Evolutionary conservation across 2,797 vertebrate genomes (phyloP).

Genomic region (Scolopax rusticola): DNA sequence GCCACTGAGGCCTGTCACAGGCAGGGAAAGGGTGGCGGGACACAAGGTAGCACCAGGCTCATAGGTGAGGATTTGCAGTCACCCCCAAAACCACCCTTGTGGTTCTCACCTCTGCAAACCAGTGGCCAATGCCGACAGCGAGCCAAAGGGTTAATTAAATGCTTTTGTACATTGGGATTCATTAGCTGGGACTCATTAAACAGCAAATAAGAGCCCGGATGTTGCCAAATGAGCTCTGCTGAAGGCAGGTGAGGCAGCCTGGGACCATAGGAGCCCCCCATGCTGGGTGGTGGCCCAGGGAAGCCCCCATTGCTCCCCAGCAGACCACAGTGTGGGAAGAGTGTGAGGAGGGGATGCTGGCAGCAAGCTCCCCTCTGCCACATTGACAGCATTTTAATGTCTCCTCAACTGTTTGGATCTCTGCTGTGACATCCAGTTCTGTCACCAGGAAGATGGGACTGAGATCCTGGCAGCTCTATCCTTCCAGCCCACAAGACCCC

Average conservation of each 20-base stretch:
- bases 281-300: not conserved
- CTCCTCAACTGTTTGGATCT: not conserved
- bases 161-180: not conserved
- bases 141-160: not conserved
- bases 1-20: rapidly evolving
- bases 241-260: not conserved
- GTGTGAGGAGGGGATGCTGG: rapidly evolving
- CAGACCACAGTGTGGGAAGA: not conserved
- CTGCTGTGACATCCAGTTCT: not conserved
- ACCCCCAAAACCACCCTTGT: not conserved
- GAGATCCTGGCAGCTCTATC: not conserved
- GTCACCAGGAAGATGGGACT: not conserved
- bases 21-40: not conserved
- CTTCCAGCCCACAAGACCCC: not conserved
- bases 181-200: not conserved
- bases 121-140: not conserved
- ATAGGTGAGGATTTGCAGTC: not conserved
- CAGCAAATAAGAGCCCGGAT: not conserved
- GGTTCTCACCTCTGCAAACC: not conserved
- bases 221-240: not conserved
- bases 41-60: not conserved
- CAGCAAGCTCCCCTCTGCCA: not conserved
- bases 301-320: not conserved
- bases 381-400: rapidly evolving
- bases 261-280: not conserved